Conservation (phyloP, 2,888 invertebrate genomes). For the Dichetophora obliterata region DNA sequence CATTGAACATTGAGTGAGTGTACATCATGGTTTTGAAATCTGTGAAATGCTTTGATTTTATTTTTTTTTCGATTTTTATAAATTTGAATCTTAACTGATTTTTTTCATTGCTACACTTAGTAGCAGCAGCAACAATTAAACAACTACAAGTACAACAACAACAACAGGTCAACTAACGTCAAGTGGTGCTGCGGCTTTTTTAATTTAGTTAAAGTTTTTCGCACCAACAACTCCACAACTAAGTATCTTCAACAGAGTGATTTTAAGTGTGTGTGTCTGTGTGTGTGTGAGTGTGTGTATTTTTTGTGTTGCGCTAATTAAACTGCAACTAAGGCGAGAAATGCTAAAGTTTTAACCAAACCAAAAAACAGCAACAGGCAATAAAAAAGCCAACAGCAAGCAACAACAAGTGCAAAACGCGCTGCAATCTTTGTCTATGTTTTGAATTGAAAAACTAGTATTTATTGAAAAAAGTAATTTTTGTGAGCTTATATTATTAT, state of each 20-base stretch:
- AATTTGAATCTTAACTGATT: constrained; percentile 14
- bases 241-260: too few species aligned
- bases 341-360: not conserved
- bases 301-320: not conserved
- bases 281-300: not conserved
- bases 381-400: too few species aligned
- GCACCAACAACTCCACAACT: too few species aligned
- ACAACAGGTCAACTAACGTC: not conserved
- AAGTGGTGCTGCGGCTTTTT: not conserved
- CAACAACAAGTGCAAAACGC: not conserved
- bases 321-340: not conserved
- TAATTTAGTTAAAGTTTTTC: too few species aligned
- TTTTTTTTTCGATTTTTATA: too few species aligned
- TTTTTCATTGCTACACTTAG: not conserved
- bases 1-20: not conserved
- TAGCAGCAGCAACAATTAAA: not conserved
- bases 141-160: not conserved
- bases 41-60: not conserved
- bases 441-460: not conserved
- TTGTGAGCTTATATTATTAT: not conserved
- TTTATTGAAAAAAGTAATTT: not conserved
- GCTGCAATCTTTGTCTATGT: not conserved
- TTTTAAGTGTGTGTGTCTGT: not conserved
- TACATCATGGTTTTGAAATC: constrained; percentile 11
- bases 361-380: too few species aligned